phyloP scores from a whole-genome alignment of 2,888 invertebrate species.

The Bhutanitis thaidina region DNA sequence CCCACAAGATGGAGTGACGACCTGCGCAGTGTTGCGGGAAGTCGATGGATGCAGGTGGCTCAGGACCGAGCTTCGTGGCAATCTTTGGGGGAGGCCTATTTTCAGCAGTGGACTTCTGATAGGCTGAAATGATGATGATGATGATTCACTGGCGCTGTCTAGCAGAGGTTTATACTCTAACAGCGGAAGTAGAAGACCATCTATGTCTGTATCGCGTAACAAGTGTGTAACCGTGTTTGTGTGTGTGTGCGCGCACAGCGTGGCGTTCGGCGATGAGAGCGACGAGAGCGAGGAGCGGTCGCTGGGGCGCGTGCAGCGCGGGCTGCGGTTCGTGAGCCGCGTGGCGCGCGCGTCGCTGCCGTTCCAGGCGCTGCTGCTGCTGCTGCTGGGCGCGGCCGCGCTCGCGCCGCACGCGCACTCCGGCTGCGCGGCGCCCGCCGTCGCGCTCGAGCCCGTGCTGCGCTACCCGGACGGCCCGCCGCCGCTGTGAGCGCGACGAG shows the following conservation, averaged over 20 bases:
- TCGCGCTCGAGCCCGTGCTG: conserved; percentile 92
- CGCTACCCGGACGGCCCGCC: conserved; percentile 96
- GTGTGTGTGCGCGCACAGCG: conserved; percentile 9
- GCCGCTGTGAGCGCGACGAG: conserved; percentile 82
- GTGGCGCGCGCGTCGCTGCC: conserved; percentile 95
- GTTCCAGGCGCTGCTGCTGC: conserved; percentile 95
- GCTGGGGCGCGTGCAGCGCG: conserved; percentile 78
- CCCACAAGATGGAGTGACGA: too few relatives aligned
- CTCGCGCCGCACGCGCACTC: conserved; percentile 93
- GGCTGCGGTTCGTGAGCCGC: conserved; percentile 92
- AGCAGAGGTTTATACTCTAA: too few relatives aligned
- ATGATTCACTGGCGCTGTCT: too few relatives aligned
- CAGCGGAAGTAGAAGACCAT: too few relatives aligned
- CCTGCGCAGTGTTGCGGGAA: too few relatives aligned
- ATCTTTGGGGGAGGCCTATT: too few relatives aligned
- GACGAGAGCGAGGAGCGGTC: conserved; percentile 46
- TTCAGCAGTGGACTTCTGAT: too few relatives aligned
- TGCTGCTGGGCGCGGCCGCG: conserved; percentile 95
- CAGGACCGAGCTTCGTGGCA: too few relatives aligned
- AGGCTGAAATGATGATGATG: too few relatives aligned
- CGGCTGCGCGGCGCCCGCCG: conserved; percentile 89
- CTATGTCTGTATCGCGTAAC: too few relatives aligned
- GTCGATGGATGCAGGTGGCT: too few relatives aligned
- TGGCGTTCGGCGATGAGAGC: conserved; percentile 45
- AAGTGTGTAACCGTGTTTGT: too few relatives aligned